Evolutionary conservation across 2,113 vertebrate genomes (phyloP), one percentile per base, ranked within the genome.

Genomic region (Brevimyrus niger): DNA sequence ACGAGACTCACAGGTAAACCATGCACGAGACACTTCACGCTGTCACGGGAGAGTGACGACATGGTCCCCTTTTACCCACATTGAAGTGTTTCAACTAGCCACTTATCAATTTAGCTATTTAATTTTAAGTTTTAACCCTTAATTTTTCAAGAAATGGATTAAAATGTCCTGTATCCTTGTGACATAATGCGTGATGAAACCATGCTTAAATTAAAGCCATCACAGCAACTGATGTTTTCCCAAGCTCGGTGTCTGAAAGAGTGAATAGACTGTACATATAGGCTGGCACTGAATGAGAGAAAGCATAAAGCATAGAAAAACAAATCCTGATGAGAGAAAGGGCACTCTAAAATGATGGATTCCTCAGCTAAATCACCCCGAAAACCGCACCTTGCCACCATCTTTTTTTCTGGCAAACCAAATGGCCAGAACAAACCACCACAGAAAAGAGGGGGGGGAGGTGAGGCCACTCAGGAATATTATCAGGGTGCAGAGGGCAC

Each of bases 1-100:
- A 90, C 9, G 23, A 19, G 65, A 80, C 93, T 93, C 88, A 89
- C 89, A 84, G 44, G 91, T 91, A 92, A 90, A 91, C 90, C 65
- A 51, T 89, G 92, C 93, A 92, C 31, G 93, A 90, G 93, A 96
- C 94, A 88, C 90, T 89, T 95, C 93, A 94, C 91, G 90, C 90
- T 95, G 95, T 94, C 94, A 93, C 91, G 90, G 8, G 94, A 94
- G 92, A 95, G 92, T 92, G 92, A 93, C 87, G 87, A 73, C 88
- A 11, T 3, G 9, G 9, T 82, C 73, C 65, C 47, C 80, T 90
- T 55, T 87, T 90, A 76, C 88, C 42, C 89, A 89, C 35, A 91
- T 89, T 44, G 17, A 87, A 89, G 80, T 90, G 87, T 93, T 92
- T 92, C 90, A 90, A 58, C 35, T 51, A 5, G 76, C 92, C 48